Base-by-base conservation (phyloP, 2,113 vertebrate genomes). In the Melospiza georgiana region DNA sequence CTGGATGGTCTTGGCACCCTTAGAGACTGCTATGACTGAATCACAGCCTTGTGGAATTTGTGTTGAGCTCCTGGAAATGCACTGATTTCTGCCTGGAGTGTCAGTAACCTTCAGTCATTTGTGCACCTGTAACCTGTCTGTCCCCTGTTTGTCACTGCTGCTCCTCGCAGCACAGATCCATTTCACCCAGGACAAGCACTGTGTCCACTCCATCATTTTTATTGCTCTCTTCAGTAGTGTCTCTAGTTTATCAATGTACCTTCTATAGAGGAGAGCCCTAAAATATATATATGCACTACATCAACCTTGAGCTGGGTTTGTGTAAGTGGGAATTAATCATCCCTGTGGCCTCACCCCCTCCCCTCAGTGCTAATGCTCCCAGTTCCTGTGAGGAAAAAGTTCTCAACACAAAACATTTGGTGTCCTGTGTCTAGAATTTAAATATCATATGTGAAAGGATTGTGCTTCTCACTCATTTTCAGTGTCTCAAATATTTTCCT, bases 201-300 rank as follows among this genome's bases (percentile, higher is more conserved):
- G 65, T 35, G 86, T 78, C 83, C 79, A 87, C 88, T 97, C 80
- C 21, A 90, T 97, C 95, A 95, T 93, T 93, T 95, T 96, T 96
- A 97, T 87, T 81, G 88, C 79, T 68, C 73, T 87, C 95, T 46
- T 87, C 92, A 61, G 90, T 46, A 78, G 88, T 28, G 39, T 78
- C 69, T 95, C 89, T 11, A 92, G 88, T 96, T 97, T 92, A 90
- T 95, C 94, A 90, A 84, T 49, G 66, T 81, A 28, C 69, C n/a
- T 89, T 66, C 90, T 37, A n/a, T 30, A 92, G 77, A 93, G 61
- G 73, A 87, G 48, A 84, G 66, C 49, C 73, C 83, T 79, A 96
- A 89, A 84, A 94, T 57, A 88, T 73, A 88, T 59, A 75, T 44
- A 61, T 66, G 62, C 25, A 78, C 37, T 75, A 19, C 37, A 77